Evolutionary conservation across 2,113 vertebrate species (phyloP).

Genomic region (Mus pahari): DNA sequence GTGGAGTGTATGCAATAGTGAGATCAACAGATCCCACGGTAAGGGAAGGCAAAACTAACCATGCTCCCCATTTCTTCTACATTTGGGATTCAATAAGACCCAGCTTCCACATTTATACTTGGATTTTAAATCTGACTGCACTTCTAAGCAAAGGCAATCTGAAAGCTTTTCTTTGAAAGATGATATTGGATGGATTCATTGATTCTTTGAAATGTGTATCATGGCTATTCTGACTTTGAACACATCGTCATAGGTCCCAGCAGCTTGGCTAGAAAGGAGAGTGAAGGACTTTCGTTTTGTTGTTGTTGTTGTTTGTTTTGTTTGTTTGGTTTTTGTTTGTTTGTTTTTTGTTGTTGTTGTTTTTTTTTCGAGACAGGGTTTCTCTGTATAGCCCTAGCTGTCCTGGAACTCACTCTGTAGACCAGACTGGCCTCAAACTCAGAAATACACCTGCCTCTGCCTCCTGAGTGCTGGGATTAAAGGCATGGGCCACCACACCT

Average conservation of each 20-base stretch:
- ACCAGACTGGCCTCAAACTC: too few species aligned
- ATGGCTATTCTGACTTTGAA: slow-evolving; percentile 4
- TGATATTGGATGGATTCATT: slow-evolving; percentile 20
- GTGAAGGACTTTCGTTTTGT: not conserved
- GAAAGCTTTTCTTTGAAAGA: slow-evolving; percentile 8
- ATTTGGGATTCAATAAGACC: not conserved
- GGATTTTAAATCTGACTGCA: not conserved
- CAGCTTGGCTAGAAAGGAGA: not conserved
- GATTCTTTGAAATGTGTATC: slow-evolving; percentile 21
- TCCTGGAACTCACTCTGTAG: too few species aligned
- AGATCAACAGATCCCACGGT: not conserved
- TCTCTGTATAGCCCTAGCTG: too few species aligned
- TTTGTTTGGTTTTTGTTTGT: too few species aligned
- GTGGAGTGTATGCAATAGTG: not conserved
- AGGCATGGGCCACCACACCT: too few species aligned
- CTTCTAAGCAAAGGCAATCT: not conserved
- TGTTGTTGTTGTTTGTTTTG: too few species aligned
- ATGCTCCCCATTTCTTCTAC: not conserved
- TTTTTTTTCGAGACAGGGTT: too few species aligned
- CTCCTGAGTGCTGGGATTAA: too few species aligned
- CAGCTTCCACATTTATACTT: not conserved
- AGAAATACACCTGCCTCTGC: too few species aligned
- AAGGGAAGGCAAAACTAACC: not conserved
- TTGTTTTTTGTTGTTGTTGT: too few species aligned
- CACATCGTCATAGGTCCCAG: not conserved